phyloP scores from a whole-genome alignment of 1,140 invertebrate species.

The Helicoverpa armigera region DNA sequence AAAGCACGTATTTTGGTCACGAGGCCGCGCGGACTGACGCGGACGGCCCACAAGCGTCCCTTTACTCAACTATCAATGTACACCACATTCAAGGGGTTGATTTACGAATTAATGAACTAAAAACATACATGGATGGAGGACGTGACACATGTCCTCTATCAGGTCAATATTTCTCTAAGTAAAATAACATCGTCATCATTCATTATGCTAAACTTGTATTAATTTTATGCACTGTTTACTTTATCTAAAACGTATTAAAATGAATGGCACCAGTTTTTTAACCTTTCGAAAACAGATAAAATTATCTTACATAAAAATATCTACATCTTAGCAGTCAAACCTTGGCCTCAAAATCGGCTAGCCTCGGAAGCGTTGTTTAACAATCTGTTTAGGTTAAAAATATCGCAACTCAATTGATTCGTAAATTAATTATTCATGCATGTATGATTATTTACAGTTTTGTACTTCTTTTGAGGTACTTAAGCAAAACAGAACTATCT shows the following conservation, averaged over 20 bases:
- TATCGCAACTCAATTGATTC: conserved; percentile 74
- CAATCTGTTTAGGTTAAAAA: conserved; percentile 79
- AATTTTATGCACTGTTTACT: conserved; percentile 50
- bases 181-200: conserved; percentile 34
- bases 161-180: conserved; percentile 43
- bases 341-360: conserved; percentile 82
- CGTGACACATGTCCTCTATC: conserved; percentile 47
- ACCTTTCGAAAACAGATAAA: conserved; percentile 58
- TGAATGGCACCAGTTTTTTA: conserved; percentile 55
- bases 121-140: conserved; percentile 51
- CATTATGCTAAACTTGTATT: conserved; percentile 47
- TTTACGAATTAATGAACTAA: conserved; percentile 65
- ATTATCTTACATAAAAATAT: conserved; percentile 71
- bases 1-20: conserved; percentile 81
- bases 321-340: conserved; percentile 77
- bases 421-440: conserved; percentile 59
- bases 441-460: not conserved
- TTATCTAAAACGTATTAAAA: conserved; percentile 18
- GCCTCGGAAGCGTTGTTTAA: conserved; percentile 77
- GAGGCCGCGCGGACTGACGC: conserved; percentile 65
- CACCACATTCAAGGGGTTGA: conserved; percentile 64
- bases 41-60: conserved; percentile 51
- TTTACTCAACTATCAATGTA: conserved; percentile 63
- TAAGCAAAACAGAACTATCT: too few relatives aligned
- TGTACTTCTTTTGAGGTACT: too few relatives aligned